Conservation (phyloP, 2,113 vertebrate species). For the Pristiophorus japonicus region DNA sequence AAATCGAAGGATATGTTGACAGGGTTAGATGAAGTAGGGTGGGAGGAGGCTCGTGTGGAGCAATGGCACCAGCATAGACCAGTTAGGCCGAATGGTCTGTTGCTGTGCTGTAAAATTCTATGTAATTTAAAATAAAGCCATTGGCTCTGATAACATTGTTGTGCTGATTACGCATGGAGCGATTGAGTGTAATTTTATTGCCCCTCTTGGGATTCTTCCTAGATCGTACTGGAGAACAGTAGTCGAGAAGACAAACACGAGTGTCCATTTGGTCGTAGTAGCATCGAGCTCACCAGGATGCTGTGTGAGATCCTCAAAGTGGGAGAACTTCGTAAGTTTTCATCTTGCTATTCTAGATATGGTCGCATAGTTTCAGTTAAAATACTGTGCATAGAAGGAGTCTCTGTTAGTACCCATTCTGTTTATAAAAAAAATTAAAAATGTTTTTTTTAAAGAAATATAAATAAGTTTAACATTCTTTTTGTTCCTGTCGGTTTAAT, state of each 20-base stretch:
- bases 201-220: constrained; percentile 40
- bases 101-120: background rate
- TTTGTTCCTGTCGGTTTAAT: background rate
- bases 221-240: constrained; percentile 98
- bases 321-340: constrained; percentile 91
- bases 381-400: background rate
- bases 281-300: constrained; percentile 97
- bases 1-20: background rate
- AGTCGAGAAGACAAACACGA: constrained; percentile 97
- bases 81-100: background rate
- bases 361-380: background rate
- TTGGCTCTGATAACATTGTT: too few species aligned
- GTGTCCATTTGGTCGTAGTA: constrained; percentile 94
- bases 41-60: background rate
- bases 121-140: background rate
- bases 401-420: background rate
- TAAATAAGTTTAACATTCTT: background rate
- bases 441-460: background rate
- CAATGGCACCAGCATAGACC: background rate
- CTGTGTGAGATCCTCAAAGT: constrained; percentile 96
- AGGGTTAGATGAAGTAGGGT: too few species aligned
- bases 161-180: background rate
- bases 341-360: background rate
- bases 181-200: background rate
- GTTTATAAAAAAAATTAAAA: background rate